These are phyloP conservation scores for Rhimphoctona megacephalus DNA, from an alignment of 2,888 invertebrate species.

Conservation along the genomic window DNA sequence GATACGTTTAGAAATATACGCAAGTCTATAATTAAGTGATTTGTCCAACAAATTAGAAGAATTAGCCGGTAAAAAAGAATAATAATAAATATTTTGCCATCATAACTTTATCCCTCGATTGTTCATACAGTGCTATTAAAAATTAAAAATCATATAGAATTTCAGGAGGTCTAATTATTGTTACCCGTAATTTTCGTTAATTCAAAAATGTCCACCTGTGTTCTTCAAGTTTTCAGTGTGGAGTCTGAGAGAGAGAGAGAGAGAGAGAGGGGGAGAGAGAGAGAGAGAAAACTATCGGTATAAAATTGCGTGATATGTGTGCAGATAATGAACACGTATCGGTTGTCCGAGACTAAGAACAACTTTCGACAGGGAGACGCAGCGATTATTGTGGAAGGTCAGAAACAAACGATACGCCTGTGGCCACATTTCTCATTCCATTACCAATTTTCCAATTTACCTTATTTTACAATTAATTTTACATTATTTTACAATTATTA, in stretches of 20 bases:
- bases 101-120: not conserved
- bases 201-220: not conserved
- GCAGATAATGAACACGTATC: conserved; percentile 1
- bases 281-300: not conserved
- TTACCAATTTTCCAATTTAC: conserved; percentile 11
- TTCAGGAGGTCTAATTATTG: not conserved
- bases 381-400: conserved; percentile 62
- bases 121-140: not conserved
- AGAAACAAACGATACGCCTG: conserved; percentile 32
- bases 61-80: not conserved
- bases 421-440: conserved; percentile 29
- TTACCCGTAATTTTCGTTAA: not conserved
- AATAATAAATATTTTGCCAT: not conserved
- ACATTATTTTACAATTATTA: too few species aligned
- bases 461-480: too few species aligned
- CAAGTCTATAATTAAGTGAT: too few species aligned
- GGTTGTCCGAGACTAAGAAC: conserved; percentile 5
- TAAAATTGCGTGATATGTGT: conserved; percentile 7
- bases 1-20: too few species aligned
- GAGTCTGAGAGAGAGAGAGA: too few species aligned
- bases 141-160: not conserved
- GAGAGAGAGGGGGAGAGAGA: not conserved
- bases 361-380: conserved; percentile 54
- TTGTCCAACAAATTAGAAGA: not conserved
- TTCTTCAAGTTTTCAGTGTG: not conserved